Evolutionary conservation across 1,140 invertebrate genomes (phyloP).

Genomic region (Thaumatotibia leucotreta): DNA sequence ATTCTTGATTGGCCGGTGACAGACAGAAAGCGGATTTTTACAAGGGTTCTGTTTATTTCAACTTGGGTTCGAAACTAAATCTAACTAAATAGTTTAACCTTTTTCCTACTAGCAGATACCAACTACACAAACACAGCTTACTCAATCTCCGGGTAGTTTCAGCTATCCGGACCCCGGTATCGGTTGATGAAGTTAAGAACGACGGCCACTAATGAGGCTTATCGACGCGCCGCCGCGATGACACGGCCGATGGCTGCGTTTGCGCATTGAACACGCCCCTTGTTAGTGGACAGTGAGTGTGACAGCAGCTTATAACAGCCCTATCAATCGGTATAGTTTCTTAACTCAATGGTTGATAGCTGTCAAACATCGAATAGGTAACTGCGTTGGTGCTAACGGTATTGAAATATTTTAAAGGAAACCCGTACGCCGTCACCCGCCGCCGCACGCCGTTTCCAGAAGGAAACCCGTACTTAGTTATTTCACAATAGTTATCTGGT

Average conservation of each 20-base stretch:
- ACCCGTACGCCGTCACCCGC: no score
- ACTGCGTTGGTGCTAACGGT: no score
- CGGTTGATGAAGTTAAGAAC: slow-evolving; percentile 55
- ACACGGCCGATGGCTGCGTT: slow-evolving; percentile 50
- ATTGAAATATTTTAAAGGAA: no score
- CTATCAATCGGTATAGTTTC: not conserved
- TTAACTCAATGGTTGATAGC: not conserved
- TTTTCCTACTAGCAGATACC: not conserved
- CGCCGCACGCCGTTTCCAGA: no score
- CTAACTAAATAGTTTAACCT: not conserved
- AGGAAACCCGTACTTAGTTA: no score
- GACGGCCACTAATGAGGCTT: slow-evolving; percentile 56
- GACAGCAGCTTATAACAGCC: slow-evolving; percentile 6
- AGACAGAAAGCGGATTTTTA: no score
- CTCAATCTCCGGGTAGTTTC: not conserved
- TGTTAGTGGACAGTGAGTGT: slow-evolving; percentile 34
- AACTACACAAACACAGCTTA: not conserved
- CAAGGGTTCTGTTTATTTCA: no score
- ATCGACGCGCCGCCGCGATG: slow-evolving; percentile 42
- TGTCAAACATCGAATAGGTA: no score
- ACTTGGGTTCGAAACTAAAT: no score
- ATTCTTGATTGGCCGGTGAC: no score
- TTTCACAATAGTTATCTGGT: no score
- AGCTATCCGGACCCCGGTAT: slow-evolving; percentile 25
- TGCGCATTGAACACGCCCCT: slow-evolving; percentile 29